Evolutionary conservation across 2,113 vertebrate species (phyloP).

Genomic region (Promerops cafer): DNA sequence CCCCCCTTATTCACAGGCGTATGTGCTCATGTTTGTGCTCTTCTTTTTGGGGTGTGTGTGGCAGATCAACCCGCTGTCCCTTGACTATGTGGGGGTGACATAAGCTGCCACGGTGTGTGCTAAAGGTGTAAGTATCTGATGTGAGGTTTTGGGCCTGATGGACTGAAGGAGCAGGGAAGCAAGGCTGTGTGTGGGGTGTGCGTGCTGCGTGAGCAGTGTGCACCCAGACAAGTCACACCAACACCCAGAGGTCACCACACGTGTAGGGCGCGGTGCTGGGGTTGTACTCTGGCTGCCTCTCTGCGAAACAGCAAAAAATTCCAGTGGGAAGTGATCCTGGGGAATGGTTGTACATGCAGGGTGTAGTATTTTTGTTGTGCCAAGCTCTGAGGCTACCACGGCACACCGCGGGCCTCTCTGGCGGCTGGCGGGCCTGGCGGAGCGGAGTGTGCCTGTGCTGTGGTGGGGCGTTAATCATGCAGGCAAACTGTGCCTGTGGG

Average conservation of each 20-base stretch:
- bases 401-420: rapidly evolving
- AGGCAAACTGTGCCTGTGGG: background rate
- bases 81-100: too few relatives aligned
- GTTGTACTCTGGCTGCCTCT: rapidly evolving
- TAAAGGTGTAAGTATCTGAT: rapidly evolving
- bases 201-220: rapidly evolving
- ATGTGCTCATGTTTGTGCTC: too few relatives aligned
- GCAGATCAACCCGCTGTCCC: too few relatives aligned
- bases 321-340: background rate
- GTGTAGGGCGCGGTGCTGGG: rapidly evolving
- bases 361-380: background rate
- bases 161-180: background rate
- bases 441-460: background rate
- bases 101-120: rapidly evolving
- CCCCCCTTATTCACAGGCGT: background rate
- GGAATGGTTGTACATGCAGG: rapidly evolving
- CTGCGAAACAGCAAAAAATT: background rate
- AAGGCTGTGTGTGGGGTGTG: rapidly evolving
- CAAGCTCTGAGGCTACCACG: rapidly evolving
- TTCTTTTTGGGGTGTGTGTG: rapidly evolving
- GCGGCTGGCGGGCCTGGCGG: rapidly evolving
- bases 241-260: rapidly evolving
- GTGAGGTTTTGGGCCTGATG: rapidly evolving
- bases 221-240: rapidly evolving
- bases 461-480: background rate